Evolutionary conservation across 2,113 vertebrate genomes (phyloP).

Genomic region (Emydura subglobosa): DNA sequence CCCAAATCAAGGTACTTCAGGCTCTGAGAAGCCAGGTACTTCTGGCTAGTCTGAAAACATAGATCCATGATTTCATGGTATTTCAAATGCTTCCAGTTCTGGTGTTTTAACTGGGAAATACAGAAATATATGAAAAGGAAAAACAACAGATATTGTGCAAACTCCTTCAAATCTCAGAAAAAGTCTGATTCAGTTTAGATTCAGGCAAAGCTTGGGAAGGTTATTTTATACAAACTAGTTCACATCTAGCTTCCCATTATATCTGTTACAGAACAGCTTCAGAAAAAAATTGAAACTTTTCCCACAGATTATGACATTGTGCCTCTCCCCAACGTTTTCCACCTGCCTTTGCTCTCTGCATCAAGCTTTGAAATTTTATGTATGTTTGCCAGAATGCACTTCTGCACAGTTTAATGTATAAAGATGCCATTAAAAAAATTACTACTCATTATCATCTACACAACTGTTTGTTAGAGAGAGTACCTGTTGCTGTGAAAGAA

Average conservation of each 20-base stretch:
- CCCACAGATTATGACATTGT: not conserved
- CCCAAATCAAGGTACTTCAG: not conserved
- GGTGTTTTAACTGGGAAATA: not conserved
- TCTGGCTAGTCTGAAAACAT: not conserved
- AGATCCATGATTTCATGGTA: not conserved
- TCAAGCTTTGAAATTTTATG: not conserved
- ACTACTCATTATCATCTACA: not conserved
- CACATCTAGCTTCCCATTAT: not conserved
- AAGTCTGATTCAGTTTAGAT: not conserved
- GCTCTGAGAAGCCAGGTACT: not conserved
- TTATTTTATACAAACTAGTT: not conserved
- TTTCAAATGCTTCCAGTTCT: not conserved
- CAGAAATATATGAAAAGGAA: not conserved
- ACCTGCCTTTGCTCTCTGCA: not conserved
- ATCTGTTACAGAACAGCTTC: not conserved
- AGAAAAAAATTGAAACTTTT: not conserved
- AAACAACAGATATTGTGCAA: not conserved
- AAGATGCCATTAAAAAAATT: not conserved
- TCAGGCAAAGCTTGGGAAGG: not conserved
- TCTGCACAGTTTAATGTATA: not conserved
- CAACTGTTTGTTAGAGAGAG: too few species aligned
- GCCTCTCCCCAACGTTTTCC: rapidly evolving
- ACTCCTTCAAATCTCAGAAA: not conserved
- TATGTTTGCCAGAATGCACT: not conserved
- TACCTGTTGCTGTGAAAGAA: not conserved